phyloP scores from a whole-genome alignment of 2,888 invertebrate species.

The Rhingia rostrata region DNA sequence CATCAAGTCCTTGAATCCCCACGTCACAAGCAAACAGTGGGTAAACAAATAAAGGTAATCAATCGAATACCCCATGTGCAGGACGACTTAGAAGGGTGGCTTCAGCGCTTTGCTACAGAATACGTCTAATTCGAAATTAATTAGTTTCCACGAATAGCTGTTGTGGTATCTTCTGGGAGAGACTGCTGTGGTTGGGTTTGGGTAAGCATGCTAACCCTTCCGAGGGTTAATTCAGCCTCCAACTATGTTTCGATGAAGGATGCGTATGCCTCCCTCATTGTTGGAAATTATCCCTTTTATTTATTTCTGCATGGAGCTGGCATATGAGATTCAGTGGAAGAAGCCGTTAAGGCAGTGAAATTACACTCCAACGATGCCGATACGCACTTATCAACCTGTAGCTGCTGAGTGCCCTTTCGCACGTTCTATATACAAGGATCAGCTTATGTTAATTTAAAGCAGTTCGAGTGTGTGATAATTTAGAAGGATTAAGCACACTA shows the following conservation, averaged over 20 bases:
- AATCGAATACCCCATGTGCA: neutral
- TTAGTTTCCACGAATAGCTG: conserved; percentile 29
- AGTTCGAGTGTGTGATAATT: neutral
- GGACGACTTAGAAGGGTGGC: too few relatives aligned
- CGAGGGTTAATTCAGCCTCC: neutral
- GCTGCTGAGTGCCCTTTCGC: neutral
- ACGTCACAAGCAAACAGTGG: too few relatives aligned
- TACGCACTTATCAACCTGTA: neutral
- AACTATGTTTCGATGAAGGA: too few relatives aligned
- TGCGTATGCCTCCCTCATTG: too few relatives aligned
- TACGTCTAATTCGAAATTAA: conserved; percentile 31
- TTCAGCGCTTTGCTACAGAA: neutral
- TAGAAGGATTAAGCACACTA: too few relatives aligned
- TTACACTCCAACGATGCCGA: neutral
- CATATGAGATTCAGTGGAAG: neutral
- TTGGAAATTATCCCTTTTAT: neutral
- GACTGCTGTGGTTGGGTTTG: neutral
- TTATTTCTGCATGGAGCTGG: neutral
- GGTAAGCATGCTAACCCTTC: neutral
- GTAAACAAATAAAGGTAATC: neutral
- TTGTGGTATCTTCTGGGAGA: conserved; percentile 9
- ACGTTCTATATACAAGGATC: neutral
- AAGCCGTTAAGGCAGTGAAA: conserved; percentile 1
- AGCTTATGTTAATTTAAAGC: neutral
- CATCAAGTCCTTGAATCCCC: too few relatives aligned